Conservation (phyloP, 2,888 invertebrate genomes). For the Drosophila birchii region DNA sequence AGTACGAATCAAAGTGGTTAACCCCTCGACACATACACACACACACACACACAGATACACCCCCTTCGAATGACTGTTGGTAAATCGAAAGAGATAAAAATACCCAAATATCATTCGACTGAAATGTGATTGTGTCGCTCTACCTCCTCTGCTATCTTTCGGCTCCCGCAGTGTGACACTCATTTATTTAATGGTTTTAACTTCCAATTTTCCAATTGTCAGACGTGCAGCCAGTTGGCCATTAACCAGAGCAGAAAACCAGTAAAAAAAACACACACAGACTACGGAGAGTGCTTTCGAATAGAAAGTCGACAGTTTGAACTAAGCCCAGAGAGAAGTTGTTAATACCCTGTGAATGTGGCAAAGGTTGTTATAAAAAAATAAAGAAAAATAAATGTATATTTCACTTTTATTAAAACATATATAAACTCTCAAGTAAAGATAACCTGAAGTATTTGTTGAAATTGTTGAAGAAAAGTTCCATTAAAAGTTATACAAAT, state of each 20-base stretch:
- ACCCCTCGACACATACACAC: constrained; percentile 15
- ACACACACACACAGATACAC: background rate
- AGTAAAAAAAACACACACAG: constrained; percentile 21
- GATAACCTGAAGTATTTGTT: constrained; percentile 1
- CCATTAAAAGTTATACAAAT: background rate
- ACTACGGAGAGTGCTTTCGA: constrained; percentile 33
- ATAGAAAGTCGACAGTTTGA: constrained; percentile 21
- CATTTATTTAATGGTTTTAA: constrained; percentile 82
- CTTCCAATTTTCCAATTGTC: constrained; percentile 81
- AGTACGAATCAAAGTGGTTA: constrained; percentile 58
- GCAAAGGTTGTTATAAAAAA: background rate
- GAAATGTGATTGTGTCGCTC: constrained; percentile 72
- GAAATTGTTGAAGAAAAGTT: constrained; percentile 6
- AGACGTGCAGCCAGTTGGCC: constrained; percentile 70
- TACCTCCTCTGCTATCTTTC: background rate
- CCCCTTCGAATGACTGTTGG: constrained; percentile 73
- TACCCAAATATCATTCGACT: constrained; percentile 50
- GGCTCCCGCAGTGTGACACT: constrained; percentile 66
- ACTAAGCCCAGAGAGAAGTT: constrained; percentile 2
- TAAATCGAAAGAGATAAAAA: constrained; percentile 79
- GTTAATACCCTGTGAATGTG: constrained; percentile 19
- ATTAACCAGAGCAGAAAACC: constrained; percentile 59
- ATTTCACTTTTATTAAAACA: background rate
- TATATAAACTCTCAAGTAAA: background rate
- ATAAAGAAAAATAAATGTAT: background rate